These are phyloP conservation scores for Drosophila nigricruria DNA, from an alignment of 2,888 invertebrate species.

Conservation along the genomic window DNA sequence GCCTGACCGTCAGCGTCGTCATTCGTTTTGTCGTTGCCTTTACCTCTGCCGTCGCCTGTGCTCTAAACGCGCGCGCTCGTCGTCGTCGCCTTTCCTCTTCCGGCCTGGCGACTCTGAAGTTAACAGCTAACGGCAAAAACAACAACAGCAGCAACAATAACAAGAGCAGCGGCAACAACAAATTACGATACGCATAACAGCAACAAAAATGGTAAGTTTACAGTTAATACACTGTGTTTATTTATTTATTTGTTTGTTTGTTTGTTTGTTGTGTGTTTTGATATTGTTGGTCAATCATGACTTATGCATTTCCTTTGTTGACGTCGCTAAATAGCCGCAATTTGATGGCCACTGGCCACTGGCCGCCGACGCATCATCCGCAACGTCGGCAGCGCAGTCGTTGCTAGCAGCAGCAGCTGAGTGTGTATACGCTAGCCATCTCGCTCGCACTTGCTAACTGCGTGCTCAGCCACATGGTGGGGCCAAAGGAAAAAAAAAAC, in stretches of 20 bases:
- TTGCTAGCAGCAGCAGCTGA: slow-evolving; percentile 47
- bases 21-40: slow-evolving; percentile 20
- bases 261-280: not conserved
- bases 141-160: slow-evolving; percentile 14
- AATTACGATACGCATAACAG: slow-evolving; percentile 29
- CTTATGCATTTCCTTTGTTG: slow-evolving; percentile 54
- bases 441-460: slow-evolving; percentile 40
- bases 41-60: slow-evolving; percentile 9
- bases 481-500: slow-evolving; percentile 14
- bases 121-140: slow-evolving; percentile 18
- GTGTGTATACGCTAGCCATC: slow-evolving; percentile 44
- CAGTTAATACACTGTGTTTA: slow-evolving; percentile 5
- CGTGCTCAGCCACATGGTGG: slow-evolving; percentile 58
- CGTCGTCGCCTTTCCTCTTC: slow-evolving; percentile 45
- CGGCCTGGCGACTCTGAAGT: slow-evolving; percentile 41
- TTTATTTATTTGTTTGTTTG: slow-evolving; percentile 1
- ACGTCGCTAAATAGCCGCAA: slow-evolving; percentile 29
- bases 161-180: slow-evolving; percentile 17
- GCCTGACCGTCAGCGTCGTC: slow-evolving; percentile 32
- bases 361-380: slow-evolving; percentile 1
- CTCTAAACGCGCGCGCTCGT: slow-evolving; percentile 51
- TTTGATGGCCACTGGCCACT: slow-evolving; percentile 52
- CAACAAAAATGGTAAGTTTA: slow-evolving; percentile 55
- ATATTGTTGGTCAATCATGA: slow-evolving; percentile 26
- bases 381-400: not conserved